Percentiles rank a stretch among this genome's conserved stretches.
Evolutionary conservation across 1,140 invertebrate species (phyloP).

Genomic region (Gryon sp.): DNA sequence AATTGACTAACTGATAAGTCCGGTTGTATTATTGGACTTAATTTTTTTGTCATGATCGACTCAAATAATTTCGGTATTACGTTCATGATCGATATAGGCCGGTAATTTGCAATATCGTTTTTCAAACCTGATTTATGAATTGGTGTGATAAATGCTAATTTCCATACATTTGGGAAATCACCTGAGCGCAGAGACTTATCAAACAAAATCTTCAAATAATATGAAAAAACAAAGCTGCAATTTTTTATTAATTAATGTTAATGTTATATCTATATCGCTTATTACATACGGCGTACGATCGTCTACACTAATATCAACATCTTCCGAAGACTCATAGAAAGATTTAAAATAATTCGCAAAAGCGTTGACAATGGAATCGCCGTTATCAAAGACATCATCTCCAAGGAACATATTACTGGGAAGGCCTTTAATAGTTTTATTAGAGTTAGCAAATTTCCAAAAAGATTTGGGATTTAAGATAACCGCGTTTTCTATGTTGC

Average conservation of each 20-base stretch:
- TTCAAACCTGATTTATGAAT: conserved; percentile 5
- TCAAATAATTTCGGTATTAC: conserved; percentile 11
- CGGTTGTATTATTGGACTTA: background rate
- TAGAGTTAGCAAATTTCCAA: conserved; percentile 27
- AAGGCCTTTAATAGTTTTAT: background rate
- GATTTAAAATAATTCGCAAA: conserved; percentile 18
- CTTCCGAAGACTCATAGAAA: conserved; percentile 1
- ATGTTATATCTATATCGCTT: background rate
- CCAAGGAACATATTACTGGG: background rate
- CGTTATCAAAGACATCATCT: background rate
- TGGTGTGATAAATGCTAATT: conserved; percentile 5
- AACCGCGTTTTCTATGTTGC: too few species aligned
- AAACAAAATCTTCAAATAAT: conserved; percentile 5
- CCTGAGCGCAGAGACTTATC: conserved; percentile 1
- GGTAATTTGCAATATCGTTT: background rate
- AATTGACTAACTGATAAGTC: background rate
- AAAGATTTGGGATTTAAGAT: conserved; percentile 2
- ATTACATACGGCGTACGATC: conserved; percentile 7
- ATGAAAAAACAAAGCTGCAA: conserved; percentile 3
- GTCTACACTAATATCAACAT: background rate
- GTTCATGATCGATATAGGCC: conserved; percentile 6
- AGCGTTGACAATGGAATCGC: background rate
- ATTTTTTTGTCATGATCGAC: background rate
- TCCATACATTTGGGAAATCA: background rate
- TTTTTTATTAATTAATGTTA: conserved; percentile 7